Evolutionary conservation across 2,888 invertebrate genomes (phyloP), one percentile per base, ranked within the genome.

Genomic region (Bembecia ichneumoniformis): DNA sequence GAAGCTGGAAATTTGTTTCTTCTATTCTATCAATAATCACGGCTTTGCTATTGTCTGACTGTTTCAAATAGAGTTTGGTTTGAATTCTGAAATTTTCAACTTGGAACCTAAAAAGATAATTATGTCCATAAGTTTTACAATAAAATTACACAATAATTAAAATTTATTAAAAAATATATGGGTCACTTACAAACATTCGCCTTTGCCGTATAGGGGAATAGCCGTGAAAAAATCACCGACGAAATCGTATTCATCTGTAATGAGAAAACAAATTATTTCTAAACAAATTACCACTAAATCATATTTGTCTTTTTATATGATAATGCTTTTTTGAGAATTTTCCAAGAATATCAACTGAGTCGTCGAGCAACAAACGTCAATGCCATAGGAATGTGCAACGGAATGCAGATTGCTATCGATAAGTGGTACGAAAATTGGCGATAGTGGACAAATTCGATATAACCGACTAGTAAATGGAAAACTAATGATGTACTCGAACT

Each of bases 141-240:
- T 11, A 11, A 35, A 35, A 10, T 35, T 35, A 35, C 35, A 35
- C 7, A 35, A 35, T 35, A 40, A 40, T 3, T 13, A 40, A n/a
- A 13, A 7, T 11, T 40, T 40, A 10, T 40, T 40, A 11, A 3
- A 36, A 36, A 5, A 11, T 40, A n/a, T 44, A 44, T 17, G 9
- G 28, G 9, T 1, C 50, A 69, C 76, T 74, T 65, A 86, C 86
- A 55, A 55, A 4, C 80, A 77, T 35, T 56, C 58, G 47, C 83
- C 82, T 43, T 75, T 74, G 57, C 82, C 86, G 54, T 75, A 84
- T 3, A 84, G 60, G 9, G 86, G 83, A 44, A 84, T 66, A 48
- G 76, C 78, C 35, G 68, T 69, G 49, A 77, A 69, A 11, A 87
- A 53, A 50, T 80, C 69, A 14, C 86, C 86, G 16, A 61, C 36